Percentiles rank a stretch among this genome's conserved stretches.
Conservation (phyloP, 2,888 invertebrate species). For the Scaptomyza parva region DNA sequence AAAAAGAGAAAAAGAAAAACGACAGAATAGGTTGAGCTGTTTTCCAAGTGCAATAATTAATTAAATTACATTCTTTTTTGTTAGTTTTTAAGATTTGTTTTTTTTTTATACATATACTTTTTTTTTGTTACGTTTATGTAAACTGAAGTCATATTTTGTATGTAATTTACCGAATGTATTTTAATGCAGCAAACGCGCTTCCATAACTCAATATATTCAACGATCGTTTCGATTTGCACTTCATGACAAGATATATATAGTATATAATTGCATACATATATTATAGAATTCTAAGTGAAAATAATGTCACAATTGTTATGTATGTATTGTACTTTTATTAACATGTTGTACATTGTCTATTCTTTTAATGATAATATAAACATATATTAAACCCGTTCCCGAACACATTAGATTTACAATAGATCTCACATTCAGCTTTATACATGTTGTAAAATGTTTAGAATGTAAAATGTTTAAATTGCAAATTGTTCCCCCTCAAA, state of each 20-base stretch:
- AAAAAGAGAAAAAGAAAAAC: background rate
- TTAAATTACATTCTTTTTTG: slow-evolving; percentile 37
- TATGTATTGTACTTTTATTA: slow-evolving; percentile 23
- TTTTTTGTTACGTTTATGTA: slow-evolving; percentile 40
- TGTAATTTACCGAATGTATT: slow-evolving; percentile 48
- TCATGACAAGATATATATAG: slow-evolving; percentile 38
- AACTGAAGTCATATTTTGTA: slow-evolving; percentile 39
- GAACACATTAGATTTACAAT: background rate
- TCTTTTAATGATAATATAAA: no score
- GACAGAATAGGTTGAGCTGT: slow-evolving; percentile 37
- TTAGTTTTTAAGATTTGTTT: slow-evolving; percentile 46
- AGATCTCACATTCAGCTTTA: slow-evolving; percentile 1
- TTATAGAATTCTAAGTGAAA: slow-evolving; percentile 12
- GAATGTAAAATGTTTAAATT: no score
- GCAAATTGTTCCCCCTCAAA: background rate
- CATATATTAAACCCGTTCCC: no score
- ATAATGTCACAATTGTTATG: slow-evolving; percentile 36
- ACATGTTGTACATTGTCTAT: slow-evolving; percentile 8
- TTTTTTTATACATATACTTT: background rate
- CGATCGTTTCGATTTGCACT: slow-evolving; percentile 18
- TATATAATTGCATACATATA: no score
- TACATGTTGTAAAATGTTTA: background rate
- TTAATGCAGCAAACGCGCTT: slow-evolving; percentile 49
- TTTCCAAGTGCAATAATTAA: slow-evolving; percentile 57
- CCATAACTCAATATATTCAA: slow-evolving; percentile 19